Evolutionary conservation across 2,797 vertebrate genomes (phyloP).

Genomic region (Botia kubotai): DNA sequence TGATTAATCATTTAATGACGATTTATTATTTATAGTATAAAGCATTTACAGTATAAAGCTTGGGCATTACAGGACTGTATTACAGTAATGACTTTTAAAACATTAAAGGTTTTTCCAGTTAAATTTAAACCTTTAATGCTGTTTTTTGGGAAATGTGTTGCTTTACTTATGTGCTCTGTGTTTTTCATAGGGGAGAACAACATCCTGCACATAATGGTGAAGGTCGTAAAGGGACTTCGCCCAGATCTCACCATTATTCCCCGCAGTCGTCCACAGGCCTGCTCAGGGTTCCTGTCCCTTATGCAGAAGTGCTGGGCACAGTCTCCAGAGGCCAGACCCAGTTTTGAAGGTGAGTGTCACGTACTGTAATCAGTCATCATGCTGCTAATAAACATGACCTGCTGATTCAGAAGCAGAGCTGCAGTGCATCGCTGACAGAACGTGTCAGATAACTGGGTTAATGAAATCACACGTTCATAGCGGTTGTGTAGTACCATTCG

Average conservation of each 20-base stretch:
- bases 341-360: conserved; percentile 87
- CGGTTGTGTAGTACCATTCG: too few species aligned
- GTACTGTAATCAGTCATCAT: not conserved
- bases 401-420: not conserved
- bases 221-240: conserved; percentile 93
- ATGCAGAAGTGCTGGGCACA: conserved; percentile 94
- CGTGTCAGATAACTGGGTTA: not conserved
- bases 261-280: conserved; percentile 86
- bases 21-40: too few species aligned
- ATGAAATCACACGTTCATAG: not conserved
- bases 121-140: not conserved
- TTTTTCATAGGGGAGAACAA: conserved; percentile 88
- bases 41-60: not conserved
- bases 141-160: not conserved
- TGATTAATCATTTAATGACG: too few species aligned
- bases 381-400: not conserved
- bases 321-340: conserved; percentile 86
- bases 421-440: not conserved
- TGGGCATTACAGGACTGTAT: not conserved
- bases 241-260: conserved; percentile 87
- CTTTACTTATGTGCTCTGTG: not conserved
- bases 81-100: not conserved
- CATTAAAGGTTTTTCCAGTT: not conserved
- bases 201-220: conserved; percentile 98
- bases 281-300: conserved; percentile 85